Conservation (phyloP, 2,113 vertebrate species). For the Bujurquina vittata region DNA sequence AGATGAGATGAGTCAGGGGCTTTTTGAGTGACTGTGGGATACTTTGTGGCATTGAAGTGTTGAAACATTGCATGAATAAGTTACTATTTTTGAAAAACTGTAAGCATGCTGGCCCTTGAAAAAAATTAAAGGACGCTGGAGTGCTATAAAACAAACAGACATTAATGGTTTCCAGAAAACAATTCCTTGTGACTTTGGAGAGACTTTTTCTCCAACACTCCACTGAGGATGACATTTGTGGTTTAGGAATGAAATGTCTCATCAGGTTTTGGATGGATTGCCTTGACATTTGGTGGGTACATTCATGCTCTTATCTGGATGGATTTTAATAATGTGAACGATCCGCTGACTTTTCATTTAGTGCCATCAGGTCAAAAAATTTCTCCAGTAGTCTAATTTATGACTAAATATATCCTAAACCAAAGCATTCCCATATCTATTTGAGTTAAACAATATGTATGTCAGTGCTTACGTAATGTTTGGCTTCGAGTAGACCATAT, state of each 20-base stretch:
- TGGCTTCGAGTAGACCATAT: not conserved
- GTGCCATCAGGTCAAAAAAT: conserved; percentile 1
- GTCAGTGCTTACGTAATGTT: not conserved
- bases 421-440: not conserved
- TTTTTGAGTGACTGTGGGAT: not conserved
- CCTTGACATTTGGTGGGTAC: not conserved
- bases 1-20: not conserved
- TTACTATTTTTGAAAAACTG: not conserved
- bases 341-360: conserved; percentile 1
- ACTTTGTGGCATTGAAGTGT: not conserved
- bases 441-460: not conserved
- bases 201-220: not conserved
- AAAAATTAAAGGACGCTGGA: not conserved
- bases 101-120: not conserved
- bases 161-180: not conserved
- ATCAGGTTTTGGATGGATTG: not conserved
- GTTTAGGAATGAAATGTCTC: not conserved
- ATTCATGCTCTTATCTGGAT: not conserved
- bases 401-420: not conserved
- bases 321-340: not conserved
- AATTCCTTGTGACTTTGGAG: not conserved
- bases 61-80: not conserved
- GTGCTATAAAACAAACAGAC: not conserved
- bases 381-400: not conserved
- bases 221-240: not conserved